These are phyloP conservation scores for Entomyzon cyanotis DNA, from an alignment of 2,113 vertebrate species.

Conservation along the genomic window DNA sequence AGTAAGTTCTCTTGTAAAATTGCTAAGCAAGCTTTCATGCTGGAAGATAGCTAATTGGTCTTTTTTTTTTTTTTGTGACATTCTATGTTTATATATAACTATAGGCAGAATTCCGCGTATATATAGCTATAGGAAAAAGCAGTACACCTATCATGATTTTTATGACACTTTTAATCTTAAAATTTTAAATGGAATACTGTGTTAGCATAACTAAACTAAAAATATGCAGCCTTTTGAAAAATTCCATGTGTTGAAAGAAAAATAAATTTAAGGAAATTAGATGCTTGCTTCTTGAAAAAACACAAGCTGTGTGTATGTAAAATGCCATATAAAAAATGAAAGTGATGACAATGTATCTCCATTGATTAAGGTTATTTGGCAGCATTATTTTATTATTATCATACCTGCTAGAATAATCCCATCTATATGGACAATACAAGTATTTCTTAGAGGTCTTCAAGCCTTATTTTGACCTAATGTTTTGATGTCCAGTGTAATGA, in stretches of 20 bases:
- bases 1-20: constrained; percentile 73
- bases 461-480: not conserved
- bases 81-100: not conserved
- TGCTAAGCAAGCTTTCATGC: not conserved
- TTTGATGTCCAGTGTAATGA: not conserved
- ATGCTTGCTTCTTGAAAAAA: not conserved
- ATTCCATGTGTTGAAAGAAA: not conserved
- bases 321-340: not conserved
- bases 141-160: not conserved
- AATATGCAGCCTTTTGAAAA: not conserved
- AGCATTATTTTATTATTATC: not conserved
- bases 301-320: not conserved
- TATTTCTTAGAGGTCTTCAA: not conserved
- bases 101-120: not conserved
- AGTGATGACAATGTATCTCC: not conserved
- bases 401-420: not conserved
- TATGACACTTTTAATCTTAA: not conserved
- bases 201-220: not conserved
- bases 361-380: not conserved
- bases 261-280: not conserved
- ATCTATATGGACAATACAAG: not conserved
- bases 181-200: not conserved
- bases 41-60: not conserved
- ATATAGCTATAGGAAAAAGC: not conserved
- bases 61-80: not conserved